Percentiles rank a stretch among this genome's conserved stretches.
These are phyloP conservation scores for Pandemis corylana DNA, from an alignment of 2,888 invertebrate species.

Conservation along the genomic window DNA sequence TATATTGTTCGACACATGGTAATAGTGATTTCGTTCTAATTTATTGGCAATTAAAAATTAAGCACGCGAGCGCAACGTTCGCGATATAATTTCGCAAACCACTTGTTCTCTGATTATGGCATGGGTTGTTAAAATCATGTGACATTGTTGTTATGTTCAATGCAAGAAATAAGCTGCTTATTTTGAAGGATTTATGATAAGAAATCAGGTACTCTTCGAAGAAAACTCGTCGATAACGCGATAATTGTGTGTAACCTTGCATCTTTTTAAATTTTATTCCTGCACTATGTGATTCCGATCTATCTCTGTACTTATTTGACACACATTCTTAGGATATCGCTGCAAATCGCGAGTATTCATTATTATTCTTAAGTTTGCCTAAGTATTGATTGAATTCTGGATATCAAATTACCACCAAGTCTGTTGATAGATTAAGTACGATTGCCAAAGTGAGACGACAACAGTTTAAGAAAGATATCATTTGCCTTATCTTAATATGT, in stretches of 20 bases:
- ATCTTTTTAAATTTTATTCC: too few species aligned
- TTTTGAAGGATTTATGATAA: too few species aligned
- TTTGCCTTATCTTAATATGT: conserved; percentile 2
- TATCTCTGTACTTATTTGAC: too few species aligned
- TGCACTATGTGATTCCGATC: too few species aligned
- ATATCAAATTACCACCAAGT: background rate
- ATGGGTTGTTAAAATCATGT: background rate
- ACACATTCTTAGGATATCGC: too few species aligned
- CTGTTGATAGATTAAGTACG: background rate
- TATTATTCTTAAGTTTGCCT: background rate
- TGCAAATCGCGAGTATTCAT: too few species aligned
- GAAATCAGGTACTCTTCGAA: too few species aligned
- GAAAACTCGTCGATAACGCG: too few species aligned
- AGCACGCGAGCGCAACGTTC: conserved; percentile 13
- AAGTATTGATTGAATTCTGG: background rate
- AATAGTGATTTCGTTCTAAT: background rate
- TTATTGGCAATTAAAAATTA: conserved; percentile 7
- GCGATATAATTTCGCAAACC: conserved; percentile 13
- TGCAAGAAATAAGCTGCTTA: background rate
- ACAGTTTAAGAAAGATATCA: background rate
- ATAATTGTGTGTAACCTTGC: too few species aligned
- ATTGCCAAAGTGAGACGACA: background rate
- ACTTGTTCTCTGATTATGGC: conserved; percentile 1
- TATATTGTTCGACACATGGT: background rate
- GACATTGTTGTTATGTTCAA: background rate